Base-by-base conservation (phyloP, 37 sponge, comb jelly and placozoan species). In the Aphrocallistes beatrix region DNA sequence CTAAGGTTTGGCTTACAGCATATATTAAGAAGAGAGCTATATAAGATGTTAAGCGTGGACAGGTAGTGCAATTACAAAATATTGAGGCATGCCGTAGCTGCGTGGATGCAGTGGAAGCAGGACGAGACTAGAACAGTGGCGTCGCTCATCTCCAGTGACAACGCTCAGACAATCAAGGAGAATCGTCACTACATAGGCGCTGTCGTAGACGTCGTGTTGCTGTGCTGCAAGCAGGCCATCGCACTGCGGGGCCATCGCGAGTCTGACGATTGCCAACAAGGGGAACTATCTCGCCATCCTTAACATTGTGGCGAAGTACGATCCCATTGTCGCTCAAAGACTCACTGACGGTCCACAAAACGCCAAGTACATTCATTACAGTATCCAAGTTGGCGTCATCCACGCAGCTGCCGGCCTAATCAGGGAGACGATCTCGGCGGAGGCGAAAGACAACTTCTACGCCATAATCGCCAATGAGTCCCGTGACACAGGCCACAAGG, bases 181-280 rank as follows among this genome's bases (percentile, higher is more conserved):
- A 60, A 60, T 28, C 75, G 75, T 60, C 75, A 60, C 75, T 60
- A 60, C 75, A 32, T 60, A 19, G 75, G 75, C 32, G 75, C 75
- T 32, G 75, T 60, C 34, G 75, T 60, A 28, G 21, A 60, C 75
- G 75, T 60, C 75, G 75, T 60, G 34, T 60, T 30, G 75, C 34
- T 60, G 34, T 60, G 75, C 75, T 60, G 75, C 34, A 60, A 60
- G 75, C 75, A 60, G 75, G 75, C 75, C 34, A 60, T 60, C 32
- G 75, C 75, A 32, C 75, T 60, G 32, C 8, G 75, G 34, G 75
- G 75, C 34, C 75, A 60, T 60, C 75, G 75, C 34, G 75, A 60
- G n/a, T 60, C 75, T 60, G 75, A 60, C 75, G 75, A 60, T 21
- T 30, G 75, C n/a, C 75, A 60, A 60, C 75, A 60, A 60, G 75